Conservation (phyloP, 53 echinoderm and acorn worm genomes). For the Arbacia lixula region DNA sequence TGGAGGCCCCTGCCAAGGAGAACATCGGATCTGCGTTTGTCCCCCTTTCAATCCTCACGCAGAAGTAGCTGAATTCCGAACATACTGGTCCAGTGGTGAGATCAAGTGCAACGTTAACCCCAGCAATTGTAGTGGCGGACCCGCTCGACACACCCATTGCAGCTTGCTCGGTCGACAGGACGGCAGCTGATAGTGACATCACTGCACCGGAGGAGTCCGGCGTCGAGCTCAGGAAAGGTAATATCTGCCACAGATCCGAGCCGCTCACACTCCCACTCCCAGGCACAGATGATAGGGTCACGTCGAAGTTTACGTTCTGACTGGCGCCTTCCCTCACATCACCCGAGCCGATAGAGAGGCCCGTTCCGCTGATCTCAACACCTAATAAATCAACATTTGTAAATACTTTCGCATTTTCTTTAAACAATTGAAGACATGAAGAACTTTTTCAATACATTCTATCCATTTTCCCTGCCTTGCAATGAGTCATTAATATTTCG, state of each 20-base stretch:
- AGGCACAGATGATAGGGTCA: neutral
- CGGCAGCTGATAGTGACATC: neutral
- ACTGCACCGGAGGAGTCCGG: slow-evolving; percentile 42
- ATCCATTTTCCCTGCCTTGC: no score
- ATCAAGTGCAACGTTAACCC: slow-evolving; percentile 20
- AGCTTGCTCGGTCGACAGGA: neutral
- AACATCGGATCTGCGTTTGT: slow-evolving; percentile 65
- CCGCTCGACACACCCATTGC: neutral
- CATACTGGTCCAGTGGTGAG: slow-evolving; percentile 58
- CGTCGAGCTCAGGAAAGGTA: slow-evolving; percentile 63
- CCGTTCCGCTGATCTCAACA: slow-evolving; percentile 12
- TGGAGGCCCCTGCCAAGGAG: slow-evolving; percentile 44
- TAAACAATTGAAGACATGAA: no score
- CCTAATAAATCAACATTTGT: slow-evolving; percentile 1
- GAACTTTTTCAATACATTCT: no score
- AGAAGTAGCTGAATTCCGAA: slow-evolving; percentile 57
- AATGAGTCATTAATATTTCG: no score
- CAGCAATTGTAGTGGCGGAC: neutral
- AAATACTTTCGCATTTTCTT: no score
- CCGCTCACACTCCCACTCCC: slow-evolving; percentile 61
- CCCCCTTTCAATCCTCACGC: slow-evolving; percentile 58
- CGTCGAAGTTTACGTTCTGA: slow-evolving; percentile 11
- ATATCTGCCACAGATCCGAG: slow-evolving; percentile 65
- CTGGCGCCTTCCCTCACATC: slow-evolving; percentile 22
- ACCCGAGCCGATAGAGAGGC: neutral